Percentiles rank a stretch among this genome's conserved stretches.
phyloP scores from a whole-genome alignment of 2,888 invertebrate species.

The Caenorhabditis sp. region DNA sequence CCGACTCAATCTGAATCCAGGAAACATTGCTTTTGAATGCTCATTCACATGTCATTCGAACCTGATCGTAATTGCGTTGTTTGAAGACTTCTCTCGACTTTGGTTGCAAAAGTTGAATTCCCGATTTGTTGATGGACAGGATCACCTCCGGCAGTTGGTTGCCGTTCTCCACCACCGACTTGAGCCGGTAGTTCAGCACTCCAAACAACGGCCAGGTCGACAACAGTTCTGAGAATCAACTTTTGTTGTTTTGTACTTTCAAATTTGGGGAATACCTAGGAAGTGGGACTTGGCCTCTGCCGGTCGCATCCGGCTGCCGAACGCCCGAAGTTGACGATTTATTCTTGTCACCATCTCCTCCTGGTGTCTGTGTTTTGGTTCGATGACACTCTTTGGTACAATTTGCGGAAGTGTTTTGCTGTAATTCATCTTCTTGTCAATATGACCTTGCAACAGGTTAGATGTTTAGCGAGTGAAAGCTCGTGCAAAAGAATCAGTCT shows the following conservation, averaged over 20 bases:
- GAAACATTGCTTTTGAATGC: neutral
- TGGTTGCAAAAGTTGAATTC: conserved; percentile 55
- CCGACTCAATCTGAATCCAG: conserved; percentile 45
- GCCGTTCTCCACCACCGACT: conserved; percentile 41
- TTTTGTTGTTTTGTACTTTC: neutral
- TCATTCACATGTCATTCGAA: conserved; percentile 12
- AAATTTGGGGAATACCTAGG: conserved; percentile 59
- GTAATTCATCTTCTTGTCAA: neutral
- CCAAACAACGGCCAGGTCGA: conserved; percentile 97
- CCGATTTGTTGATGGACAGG: conserved; percentile 56
- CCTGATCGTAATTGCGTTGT: conserved; percentile 54
- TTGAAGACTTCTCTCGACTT: conserved; percentile 54
- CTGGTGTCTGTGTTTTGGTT: conserved; percentile 50
- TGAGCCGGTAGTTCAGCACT: conserved; percentile 90
- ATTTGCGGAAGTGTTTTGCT: conserved; percentile 52
- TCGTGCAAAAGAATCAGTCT: neutral
- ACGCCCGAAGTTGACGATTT: conserved; percentile 59
- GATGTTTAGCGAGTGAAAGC: too few species aligned
- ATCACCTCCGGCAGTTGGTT: conserved; percentile 53
- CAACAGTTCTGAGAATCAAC: conserved; percentile 85
- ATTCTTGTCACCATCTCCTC: conserved; percentile 68
- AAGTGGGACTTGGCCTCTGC: conserved; percentile 67
- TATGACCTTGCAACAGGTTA: too few species aligned
- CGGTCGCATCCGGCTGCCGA: conserved; percentile 47
- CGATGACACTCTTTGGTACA: conserved; percentile 48